phyloP scores from a whole-genome alignment of 2,797 vertebrate species.

The Holocentrus rufus region DNA sequence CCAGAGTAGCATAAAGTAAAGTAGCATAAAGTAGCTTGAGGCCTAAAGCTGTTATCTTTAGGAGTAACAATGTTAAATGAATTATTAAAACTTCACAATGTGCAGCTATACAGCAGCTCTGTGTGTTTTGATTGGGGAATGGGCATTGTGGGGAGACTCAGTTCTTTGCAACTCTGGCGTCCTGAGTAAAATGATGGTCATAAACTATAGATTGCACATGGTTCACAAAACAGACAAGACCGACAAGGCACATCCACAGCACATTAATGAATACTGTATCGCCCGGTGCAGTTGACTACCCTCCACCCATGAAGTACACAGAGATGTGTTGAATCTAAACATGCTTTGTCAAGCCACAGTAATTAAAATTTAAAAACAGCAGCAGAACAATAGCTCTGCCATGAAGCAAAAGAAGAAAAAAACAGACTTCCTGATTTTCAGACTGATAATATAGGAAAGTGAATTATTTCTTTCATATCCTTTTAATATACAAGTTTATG shows the following conservation, averaged over 20 bases:
- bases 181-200: neutral
- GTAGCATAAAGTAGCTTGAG: too few relatives aligned
- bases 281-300: constrained; percentile 46
- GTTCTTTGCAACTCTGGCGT: neutral
- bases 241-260: constrained; percentile 30
- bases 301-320: constrained; percentile 17
- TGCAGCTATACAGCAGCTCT: too few relatives aligned
- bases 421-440: too few relatives aligned
- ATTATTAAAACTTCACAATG: too few relatives aligned
- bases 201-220: neutral
- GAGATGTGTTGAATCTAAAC: constrained; percentile 34
- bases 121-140: too few relatives aligned
- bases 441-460: too few relatives aligned
- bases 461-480: constrained; percentile 10
- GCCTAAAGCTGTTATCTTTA: too few relatives aligned
- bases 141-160: too few relatives aligned
- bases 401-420: too few relatives aligned
- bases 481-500: neutral
- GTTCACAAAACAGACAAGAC: constrained; percentile 37
- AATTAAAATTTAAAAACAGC: constrained; percentile 7
- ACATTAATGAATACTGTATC: constrained; percentile 65
- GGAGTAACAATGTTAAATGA: too few relatives aligned
- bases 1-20: too few relatives aligned
- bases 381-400: neutral
- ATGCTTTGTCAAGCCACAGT: constrained; percentile 10